These are phyloP conservation scores for Grammomys dolichurus DNA, from an alignment of 2,113 vertebrate genomes.

Conservation along the genomic window DNA sequence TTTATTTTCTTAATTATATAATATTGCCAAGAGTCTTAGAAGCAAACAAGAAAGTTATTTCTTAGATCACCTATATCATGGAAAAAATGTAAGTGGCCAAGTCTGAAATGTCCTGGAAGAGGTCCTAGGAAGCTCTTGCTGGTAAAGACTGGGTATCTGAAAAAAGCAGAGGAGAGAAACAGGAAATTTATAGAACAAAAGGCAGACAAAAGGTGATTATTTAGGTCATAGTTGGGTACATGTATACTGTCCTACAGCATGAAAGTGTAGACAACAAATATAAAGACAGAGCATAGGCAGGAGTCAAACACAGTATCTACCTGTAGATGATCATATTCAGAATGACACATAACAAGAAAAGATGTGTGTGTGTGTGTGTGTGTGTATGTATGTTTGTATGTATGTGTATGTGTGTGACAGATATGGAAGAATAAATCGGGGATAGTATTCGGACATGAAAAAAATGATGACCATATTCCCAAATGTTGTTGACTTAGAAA, in stretches of 20 bases:
- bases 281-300: background rate
- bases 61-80: background rate
- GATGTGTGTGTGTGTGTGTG: too few species aligned
- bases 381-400: too few species aligned
- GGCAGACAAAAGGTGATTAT: background rate
- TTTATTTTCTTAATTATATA: background rate
- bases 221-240: background rate
- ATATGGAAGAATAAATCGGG: background rate
- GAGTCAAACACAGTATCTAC: background rate
- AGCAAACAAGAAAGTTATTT: background rate
- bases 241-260: accelerated
- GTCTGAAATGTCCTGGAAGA: too few species aligned
- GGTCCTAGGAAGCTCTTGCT: background rate
- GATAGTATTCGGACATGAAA: background rate
- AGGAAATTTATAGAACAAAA: background rate
- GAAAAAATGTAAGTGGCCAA: background rate
- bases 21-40: background rate
- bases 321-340: background rate
- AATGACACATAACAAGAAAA: background rate
- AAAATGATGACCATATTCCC: background rate
- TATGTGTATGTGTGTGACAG: too few species aligned
- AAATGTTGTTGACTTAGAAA: background rate
- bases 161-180: background rate
- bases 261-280: background rate
- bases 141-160: background rate